Evolutionary conservation across 2,797 vertebrate species (phyloP), one percentile per base, ranked within the genome.

Genomic region (Limnodromus scolopaceus): DNA sequence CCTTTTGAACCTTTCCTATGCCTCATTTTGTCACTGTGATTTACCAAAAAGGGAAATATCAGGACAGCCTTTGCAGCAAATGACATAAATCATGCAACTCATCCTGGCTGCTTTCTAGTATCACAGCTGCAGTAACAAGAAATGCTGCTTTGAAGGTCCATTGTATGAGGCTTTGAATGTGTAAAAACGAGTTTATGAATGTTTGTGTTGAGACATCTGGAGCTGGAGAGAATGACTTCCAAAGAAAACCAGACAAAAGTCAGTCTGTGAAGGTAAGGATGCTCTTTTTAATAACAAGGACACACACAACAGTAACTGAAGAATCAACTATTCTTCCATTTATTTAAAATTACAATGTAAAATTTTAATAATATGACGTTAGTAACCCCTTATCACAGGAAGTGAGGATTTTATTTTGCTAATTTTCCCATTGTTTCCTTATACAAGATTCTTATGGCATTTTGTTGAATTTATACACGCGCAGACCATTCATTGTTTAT

Each of bases 301-400:
- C 15, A 10, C 24, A 53, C 64, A 75, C 10, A 87, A 51, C 20
- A 69, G 53, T 53, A 60, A 60, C 60, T 46, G 27, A 93, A 93
- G 48, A 81, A 70, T 49, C 43, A 72, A 46, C 15, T 38, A 24
- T 34, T 85, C 34, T 41, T 84, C 34, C 66, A 58, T 91, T 92
- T 83, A 87, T 92, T 92, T 83, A 63, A 96, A 91, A 95, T 83
- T 46, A 61, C 28, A 80, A 1, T n/a, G 27, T 84, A 68, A 87
- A 77, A 77, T 61, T 38, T 54, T 82, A 68, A 34, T 34, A 7
- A 49, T 75, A n/a, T 6, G 18, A 60, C 24, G 6, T 30, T 60
- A 57, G 5, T 75, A 75, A 69, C 16, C 15, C 34, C 45, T 80
- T 84, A 48, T 78, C 46, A 57, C 8, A 85, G 32, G 51, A 85